Base-by-base conservation (phyloP, 2,888 invertebrate species). In the Podabrus alpinus region DNA sequence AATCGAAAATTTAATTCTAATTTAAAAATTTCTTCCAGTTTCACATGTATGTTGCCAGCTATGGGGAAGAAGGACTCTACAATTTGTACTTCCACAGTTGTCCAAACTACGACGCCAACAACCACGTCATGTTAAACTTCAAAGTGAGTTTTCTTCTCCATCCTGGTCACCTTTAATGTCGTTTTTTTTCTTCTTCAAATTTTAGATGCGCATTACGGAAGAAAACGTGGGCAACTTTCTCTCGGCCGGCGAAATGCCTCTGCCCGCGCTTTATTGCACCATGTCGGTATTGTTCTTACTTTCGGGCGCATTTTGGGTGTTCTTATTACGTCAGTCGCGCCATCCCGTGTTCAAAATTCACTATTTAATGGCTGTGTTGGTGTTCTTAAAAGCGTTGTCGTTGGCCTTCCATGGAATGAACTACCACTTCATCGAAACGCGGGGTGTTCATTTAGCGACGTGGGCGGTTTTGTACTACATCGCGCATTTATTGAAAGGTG, bases 381-480 rank as follows among this genome's bases (percentile, higher is more conserved):
- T 98, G 4, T 97, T 95, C 84, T 88, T 98, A 16, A 99, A 99
- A 86, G 94, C 97, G 0, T 86, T 97, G 17, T 97, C 98, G 0
- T 87, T 99, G 69, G 92, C 98, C 76, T 98, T 99, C 88, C 99
- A 99, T 86, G 97, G 97, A 0, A 94, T 96, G 70, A 96, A 97
- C 86, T 97, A 94, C 84, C 97, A 98, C 86, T 98, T 96, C 85
- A 98, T 99, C 84, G 94, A 97, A 87, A 93, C 92, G 15, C 92
- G 94, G 79, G 99, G 99, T 0, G 95, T 96, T 81, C 98, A 98
- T 85, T 94, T 97, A 4, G 97, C 98, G 19, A 95, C 98, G 0
- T 99, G 99, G 98, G 99, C 99, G 0, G 96, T 99, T 81, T 88
- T 99, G 1, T 99, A 94, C 86, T 99, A 99, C 84, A 94, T 99